Evolutionary conservation across 2,888 invertebrate species (phyloP).

Genomic region (Drosophila prostipennis): DNA sequence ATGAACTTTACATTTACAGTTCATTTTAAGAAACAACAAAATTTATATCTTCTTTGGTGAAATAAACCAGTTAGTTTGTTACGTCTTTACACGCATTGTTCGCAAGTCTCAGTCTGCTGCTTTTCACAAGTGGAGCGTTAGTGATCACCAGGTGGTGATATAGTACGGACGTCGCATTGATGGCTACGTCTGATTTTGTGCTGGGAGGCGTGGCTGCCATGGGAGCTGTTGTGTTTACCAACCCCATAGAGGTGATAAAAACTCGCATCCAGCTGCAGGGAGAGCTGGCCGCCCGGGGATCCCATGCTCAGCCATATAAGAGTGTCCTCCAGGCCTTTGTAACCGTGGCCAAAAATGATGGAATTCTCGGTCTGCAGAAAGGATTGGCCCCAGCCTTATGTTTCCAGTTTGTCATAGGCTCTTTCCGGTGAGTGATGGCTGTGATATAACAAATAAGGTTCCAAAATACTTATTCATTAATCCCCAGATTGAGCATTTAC

Average conservation of each 20-base stretch:
- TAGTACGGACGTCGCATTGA: slow-evolving; percentile 33
- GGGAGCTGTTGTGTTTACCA: slow-evolving; percentile 93
- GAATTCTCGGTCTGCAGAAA: slow-evolving; percentile 90
- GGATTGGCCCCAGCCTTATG: slow-evolving; percentile 94
- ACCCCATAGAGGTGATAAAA: slow-evolving; percentile 93
- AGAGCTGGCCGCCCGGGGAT: slow-evolving; percentile 90
- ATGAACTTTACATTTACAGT: too few relatives aligned
- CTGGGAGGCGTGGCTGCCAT: slow-evolving; percentile 91
- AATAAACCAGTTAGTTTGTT: slow-evolving; percentile 66
- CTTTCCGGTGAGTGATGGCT: slow-evolving; percentile 83
- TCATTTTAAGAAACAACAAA: too few relatives aligned
- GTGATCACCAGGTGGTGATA: slow-evolving; percentile 18
- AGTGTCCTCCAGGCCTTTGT: slow-evolving; percentile 92
- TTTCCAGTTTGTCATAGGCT: slow-evolving; percentile 95
- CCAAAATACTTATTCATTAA: neutral
- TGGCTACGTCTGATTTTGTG: slow-evolving; percentile 81
- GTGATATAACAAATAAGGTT: neutral
- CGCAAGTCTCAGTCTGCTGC: slow-evolving; percentile 1
- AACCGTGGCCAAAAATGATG: slow-evolving; percentile 92
- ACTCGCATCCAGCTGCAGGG: slow-evolving; percentile 95
- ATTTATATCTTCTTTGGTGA: slow-evolving; percentile 43
- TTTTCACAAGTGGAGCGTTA: slow-evolving; percentile 22
- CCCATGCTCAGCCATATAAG: slow-evolving; percentile 89
- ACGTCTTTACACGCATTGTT: slow-evolving; percentile 10
- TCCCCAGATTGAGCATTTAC: slow-evolving; percentile 89